phyloP scores from a whole-genome alignment of 2,113 vertebrate genomes.

The Rhinopomastus cyanomelas region DNA sequence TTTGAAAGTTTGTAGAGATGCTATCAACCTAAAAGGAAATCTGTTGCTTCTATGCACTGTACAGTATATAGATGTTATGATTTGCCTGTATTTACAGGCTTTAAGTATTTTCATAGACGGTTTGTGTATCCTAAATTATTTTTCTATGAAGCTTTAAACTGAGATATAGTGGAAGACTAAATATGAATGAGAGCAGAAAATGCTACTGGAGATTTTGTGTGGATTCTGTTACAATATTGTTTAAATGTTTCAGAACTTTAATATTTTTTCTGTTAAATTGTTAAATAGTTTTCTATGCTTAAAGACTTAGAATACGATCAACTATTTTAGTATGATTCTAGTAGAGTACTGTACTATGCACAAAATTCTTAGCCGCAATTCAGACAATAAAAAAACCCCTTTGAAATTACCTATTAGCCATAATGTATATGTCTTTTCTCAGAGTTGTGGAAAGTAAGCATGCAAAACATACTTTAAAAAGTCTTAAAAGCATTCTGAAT shows the following conservation, averaged over 20 bases:
- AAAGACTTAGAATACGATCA: constrained; percentile 69
- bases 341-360: constrained; percentile 73
- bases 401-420: constrained; percentile 63
- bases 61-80: constrained; percentile 51
- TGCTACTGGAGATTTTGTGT: constrained; percentile 67
- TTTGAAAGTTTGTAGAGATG: constrained; percentile 69
- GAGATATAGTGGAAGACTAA: constrained; percentile 79
- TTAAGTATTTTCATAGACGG: constrained; percentile 57
- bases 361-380: constrained; percentile 57
- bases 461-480: constrained; percentile 69
- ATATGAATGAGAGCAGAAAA: constrained; percentile 69
- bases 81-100: constrained; percentile 78
- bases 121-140: constrained; percentile 69
- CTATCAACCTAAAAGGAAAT: constrained; percentile 65
- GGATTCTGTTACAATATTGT: constrained; percentile 60
- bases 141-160: constrained; percentile 68
- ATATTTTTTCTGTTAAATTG: constrained; percentile 69
- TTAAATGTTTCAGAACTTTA: constrained; percentile 58
- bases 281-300: constrained; percentile 72
- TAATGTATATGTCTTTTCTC: constrained; percentile 64
- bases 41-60: constrained; percentile 68
- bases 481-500: constrained; percentile 57
- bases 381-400: constrained; percentile 56
- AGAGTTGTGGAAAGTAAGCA: constrained; percentile 65
- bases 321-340: constrained; percentile 63